Percentiles rank a stretch among this genome's conserved stretches.
These are phyloP conservation scores for Campylorhamphus procurvoides DNA, from an alignment of 2,113 vertebrate genomes.

Conservation along the genomic window DNA sequence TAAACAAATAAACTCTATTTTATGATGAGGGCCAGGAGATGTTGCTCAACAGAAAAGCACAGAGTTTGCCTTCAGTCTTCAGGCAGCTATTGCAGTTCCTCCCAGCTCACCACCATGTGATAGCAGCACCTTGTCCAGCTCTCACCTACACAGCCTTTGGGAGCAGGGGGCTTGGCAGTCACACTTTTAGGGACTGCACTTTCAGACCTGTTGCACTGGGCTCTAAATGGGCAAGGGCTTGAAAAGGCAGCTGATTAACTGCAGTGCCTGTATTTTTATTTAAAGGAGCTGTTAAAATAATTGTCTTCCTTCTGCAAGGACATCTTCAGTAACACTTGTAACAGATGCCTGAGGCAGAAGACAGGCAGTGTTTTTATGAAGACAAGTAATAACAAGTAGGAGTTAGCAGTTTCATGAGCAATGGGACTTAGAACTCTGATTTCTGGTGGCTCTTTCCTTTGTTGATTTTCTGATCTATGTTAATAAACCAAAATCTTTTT, in stretches of 20 bases:
- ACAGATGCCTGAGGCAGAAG: background rate
- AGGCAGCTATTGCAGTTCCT: background rate
- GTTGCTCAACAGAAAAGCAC: background rate
- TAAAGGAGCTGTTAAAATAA: slow-evolving; percentile 31
- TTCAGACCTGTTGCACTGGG: background rate
- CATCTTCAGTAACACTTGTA: slow-evolving; percentile 3
- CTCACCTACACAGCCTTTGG: background rate
- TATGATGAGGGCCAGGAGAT: background rate
- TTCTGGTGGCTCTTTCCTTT: background rate
- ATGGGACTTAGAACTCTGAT: background rate
- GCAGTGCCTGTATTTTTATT: background rate
- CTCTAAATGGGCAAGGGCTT: background rate
- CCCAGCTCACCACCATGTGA: background rate
- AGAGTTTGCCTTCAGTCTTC: background rate
- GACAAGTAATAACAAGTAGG: slow-evolving; percentile 40
- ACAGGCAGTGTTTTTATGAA: background rate
- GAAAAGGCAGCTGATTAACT: background rate
- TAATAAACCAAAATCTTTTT: background rate
- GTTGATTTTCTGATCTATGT: background rate
- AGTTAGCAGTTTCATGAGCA: background rate
- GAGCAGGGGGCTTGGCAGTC: background rate
- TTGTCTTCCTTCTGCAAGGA: slow-evolving; percentile 28
- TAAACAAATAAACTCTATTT: background rate
- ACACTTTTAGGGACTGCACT: fast-evolving
- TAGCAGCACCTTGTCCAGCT: background rate